phyloP scores from a whole-genome alignment of 2,113 vertebrate genomes.

The Psophia crepitans region DNA sequence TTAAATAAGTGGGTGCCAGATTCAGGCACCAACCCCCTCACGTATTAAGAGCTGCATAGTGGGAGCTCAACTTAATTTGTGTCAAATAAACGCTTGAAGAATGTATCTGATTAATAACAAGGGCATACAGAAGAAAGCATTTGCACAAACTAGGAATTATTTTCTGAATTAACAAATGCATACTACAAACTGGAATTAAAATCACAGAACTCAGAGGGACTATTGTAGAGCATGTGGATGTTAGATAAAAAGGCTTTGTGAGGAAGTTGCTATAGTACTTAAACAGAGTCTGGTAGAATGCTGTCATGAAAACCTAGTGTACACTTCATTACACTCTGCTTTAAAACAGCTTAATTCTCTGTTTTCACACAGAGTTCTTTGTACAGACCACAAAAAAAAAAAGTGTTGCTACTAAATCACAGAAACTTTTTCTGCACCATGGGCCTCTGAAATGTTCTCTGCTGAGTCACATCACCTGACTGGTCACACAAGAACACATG shows the following conservation, averaged over 20 bases:
- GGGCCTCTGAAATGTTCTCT: background rate
- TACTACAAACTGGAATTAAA: background rate
- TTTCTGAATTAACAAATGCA: background rate
- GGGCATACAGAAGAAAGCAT: background rate
- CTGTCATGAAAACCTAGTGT: background rate
- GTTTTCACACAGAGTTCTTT: background rate
- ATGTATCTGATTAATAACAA: background rate
- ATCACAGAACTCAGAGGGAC: background rate
- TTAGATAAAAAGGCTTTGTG: background rate
- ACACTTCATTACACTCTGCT: background rate
- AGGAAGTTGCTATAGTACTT: background rate
- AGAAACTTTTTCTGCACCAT: background rate
- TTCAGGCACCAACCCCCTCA: background rate
- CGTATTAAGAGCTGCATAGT: background rate
- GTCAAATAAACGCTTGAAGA: background rate
- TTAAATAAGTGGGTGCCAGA: background rate
- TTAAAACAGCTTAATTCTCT: background rate
- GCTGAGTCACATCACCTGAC: constrained; percentile 31
- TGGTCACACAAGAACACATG: constrained; percentile 19
- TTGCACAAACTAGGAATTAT: background rate
- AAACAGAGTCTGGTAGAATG: background rate
- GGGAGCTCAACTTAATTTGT: background rate
- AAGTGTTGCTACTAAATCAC: background rate
- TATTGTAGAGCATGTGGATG: background rate
- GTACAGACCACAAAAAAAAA: background rate